phyloP scores from a whole-genome alignment of 2,113 vertebrate genomes.

The Platichthys flesus region DNA sequence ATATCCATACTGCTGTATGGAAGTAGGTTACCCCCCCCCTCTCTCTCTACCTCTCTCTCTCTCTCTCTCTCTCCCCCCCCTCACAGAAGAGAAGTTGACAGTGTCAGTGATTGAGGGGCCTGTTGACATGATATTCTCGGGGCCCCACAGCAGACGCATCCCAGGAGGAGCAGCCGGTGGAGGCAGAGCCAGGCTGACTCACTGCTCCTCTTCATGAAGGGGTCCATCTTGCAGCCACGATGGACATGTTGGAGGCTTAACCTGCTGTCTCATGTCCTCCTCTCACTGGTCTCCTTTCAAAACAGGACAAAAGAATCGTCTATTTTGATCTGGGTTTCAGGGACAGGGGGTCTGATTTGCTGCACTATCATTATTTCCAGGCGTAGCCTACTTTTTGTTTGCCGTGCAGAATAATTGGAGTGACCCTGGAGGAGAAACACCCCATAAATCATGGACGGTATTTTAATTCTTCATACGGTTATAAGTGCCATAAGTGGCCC shows the following conservation, averaged over 20 bases:
- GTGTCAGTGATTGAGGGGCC: conserved; percentile 11
- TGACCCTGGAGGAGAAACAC: background rate
- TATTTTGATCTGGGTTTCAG: conserved; percentile 58
- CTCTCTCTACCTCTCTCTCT: no score
- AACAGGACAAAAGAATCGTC: conserved; percentile 45
- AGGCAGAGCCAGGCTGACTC: conserved; percentile 7
- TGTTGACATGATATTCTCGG: conserved; percentile 12
- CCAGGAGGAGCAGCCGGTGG: conserved; percentile 1
- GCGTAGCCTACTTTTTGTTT: conserved; percentile 23
- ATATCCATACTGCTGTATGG: conserved; percentile 33
- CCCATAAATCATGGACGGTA: conserved; percentile 35
- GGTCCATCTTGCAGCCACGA: conserved; percentile 39
- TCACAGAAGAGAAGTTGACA: no score
- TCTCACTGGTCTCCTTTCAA: conserved; percentile 7
- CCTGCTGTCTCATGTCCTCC: conserved; percentile 47
- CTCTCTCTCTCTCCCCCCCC: no score
- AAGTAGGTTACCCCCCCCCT: conserved; percentile 50
- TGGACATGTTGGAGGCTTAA: conserved; percentile 41
- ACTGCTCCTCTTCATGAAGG: no score
- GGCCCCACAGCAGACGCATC: conserved; percentile 23
- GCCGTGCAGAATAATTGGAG: conserved; percentile 11
- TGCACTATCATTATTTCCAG: conserved; percentile 19
- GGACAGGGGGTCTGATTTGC: conserved; percentile 34
- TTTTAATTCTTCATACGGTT: conserved; percentile 47
- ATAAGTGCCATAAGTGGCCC: conserved; percentile 20